Evolutionary conservation across 2,113 vertebrate genomes (phyloP), one percentile per base, ranked within the genome.

Genomic region (Podiceps cristatus): DNA sequence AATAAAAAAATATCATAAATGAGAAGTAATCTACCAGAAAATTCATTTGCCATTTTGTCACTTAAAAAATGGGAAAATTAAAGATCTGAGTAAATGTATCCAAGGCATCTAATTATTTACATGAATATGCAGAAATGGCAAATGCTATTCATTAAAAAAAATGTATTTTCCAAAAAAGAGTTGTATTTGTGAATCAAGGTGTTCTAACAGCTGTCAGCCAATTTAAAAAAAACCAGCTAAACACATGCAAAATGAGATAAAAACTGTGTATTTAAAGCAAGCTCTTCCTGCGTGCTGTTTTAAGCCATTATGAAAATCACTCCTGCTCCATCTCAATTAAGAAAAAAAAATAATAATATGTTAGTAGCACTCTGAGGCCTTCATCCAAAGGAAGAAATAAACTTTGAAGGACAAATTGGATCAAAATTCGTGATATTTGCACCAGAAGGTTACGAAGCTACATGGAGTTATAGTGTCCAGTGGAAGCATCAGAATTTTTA

Each of bases 21-120:
- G 53, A 90, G n/a, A 89, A 84, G 59, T 74, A 74, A 88, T 80
- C 71, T 83, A 94, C 71, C 75, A 83, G 67, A 82, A 95, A 90
- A 92, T 56, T 53, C 18, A 69, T 83, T 75, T 93, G 72, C 78
- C 55, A 76, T 90, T 90, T 79, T 94, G 63, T 44, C 75, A 88
- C 72, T 86, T 91, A 49, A 79, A 93, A 83, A 83, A 79, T 19
- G 33, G 60, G 84, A 86, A 93, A 89, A 92, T n/a, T 53, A 76
- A 90, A 71, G 50, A 93, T 79, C 53, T 76, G 49, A 93, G 49
- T 37, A 92, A 85, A 90, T 6, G 29, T 35, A 95, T 71, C 56
- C 37, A 78, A 82, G 47, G 14, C 49, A 93, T 78, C 60, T 63
- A 52, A 75, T 45, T 79, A 75, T 89, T 92, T 53, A 88, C 47